These are phyloP conservation scores for Calameuta filiformis DNA, from an alignment of 2,888 invertebrate species.

Conservation along the genomic window DNA sequence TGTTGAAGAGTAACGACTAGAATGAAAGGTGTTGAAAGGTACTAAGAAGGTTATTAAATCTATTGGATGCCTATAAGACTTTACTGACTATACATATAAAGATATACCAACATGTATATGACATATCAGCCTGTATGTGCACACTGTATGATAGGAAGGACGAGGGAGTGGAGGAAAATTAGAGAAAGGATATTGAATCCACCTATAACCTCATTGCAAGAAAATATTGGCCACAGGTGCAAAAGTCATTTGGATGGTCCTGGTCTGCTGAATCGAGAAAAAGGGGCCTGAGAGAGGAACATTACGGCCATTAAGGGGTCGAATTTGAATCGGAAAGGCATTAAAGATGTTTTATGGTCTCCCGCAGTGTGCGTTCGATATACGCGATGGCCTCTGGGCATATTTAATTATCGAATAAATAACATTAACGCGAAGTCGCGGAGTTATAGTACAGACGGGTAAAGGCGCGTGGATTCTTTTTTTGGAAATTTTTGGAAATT, in stretches of 20 bases:
- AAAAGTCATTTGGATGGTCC: conserved; percentile 10
- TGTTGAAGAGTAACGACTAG: background rate
- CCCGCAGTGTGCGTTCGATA: conserved; percentile 38
- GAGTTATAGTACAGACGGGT: background rate
- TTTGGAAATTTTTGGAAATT: background rate
- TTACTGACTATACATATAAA: background rate
- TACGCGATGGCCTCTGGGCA: conserved; percentile 45
- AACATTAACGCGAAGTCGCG: conserved; percentile 48
- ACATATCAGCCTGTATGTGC: background rate
- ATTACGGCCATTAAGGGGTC: conserved; percentile 33
- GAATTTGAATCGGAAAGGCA: conserved; percentile 58
- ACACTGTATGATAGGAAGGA: background rate
- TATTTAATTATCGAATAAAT: conserved; percentile 59
- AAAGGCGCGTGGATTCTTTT: background rate
- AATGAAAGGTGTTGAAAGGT: background rate
- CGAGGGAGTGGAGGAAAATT: background rate
- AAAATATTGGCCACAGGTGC: conserved; percentile 3
- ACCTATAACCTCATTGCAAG: background rate
- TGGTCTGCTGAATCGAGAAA: background rate
- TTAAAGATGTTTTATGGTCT: conserved; percentile 55
- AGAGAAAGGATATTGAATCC: background rate
- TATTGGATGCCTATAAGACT: background rate
- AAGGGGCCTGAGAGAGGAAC: conserved; percentile 5
- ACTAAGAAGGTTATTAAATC: background rate
- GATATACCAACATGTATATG: background rate